A percentile compares a stretch with the other conserved stretches of the same genome.
Evolutionary conservation across 1,140 invertebrate genomes (phyloP).

Genomic region (Drosophila takahashii): DNA sequence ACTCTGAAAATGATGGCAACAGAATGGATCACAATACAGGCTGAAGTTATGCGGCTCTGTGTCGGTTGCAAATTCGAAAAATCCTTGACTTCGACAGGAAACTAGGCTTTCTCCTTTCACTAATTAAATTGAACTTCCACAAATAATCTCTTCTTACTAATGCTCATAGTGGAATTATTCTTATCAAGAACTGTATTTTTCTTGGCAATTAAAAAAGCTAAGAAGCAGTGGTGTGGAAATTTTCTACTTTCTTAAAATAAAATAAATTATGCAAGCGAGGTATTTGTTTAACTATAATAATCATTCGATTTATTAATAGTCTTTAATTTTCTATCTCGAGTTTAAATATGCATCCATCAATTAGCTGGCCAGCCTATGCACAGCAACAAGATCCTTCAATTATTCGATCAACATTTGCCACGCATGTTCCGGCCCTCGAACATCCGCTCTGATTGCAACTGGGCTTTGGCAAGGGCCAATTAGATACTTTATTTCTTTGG

Average conservation of each 20-base stretch:
- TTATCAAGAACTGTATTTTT: background rate
- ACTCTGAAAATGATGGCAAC: constrained; percentile 23
- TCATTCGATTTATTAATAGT: no score
- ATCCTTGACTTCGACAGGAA: constrained; percentile 18
- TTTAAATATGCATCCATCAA: constrained; percentile 10
- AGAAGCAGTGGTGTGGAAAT: background rate
- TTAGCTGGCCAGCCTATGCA: constrained; percentile 1
- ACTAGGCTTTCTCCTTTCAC: constrained; percentile 1
- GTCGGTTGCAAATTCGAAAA: constrained; percentile 21
- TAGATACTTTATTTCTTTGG: constrained; percentile 19
- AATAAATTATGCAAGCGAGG: no score
- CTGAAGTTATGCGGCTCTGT: constrained; percentile 9
- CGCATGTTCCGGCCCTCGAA: constrained; percentile 25
- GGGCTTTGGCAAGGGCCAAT: constrained; percentile 8
- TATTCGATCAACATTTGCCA: constrained; percentile 25
- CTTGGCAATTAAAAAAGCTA: constrained; percentile 2
- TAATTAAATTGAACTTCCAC: constrained; percentile 6
- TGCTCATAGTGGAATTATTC: no score
- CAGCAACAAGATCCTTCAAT: constrained; percentile 29
- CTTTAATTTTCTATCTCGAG: background rate
- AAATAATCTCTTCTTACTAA: background rate
- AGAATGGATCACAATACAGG: constrained; percentile 16
- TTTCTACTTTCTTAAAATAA: background rate
- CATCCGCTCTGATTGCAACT: constrained; percentile 26
- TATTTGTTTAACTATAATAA: no score